These are phyloP conservation scores for Sander lucioperca DNA, from an alignment of 2,113 vertebrate species.

Conservation along the genomic window DNA sequence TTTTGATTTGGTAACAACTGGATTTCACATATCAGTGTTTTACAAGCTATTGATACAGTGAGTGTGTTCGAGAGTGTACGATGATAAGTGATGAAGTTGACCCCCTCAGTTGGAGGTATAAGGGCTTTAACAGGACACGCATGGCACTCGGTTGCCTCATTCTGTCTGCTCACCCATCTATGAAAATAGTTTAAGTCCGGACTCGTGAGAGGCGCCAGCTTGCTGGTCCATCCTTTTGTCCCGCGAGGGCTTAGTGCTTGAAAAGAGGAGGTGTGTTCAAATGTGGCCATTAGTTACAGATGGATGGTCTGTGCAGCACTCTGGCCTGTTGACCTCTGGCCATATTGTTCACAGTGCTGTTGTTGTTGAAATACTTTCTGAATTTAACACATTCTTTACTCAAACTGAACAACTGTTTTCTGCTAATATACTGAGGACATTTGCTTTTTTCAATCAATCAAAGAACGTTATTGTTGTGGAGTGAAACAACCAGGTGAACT, in stretches of 20 bases:
- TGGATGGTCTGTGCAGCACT: slow-evolving; percentile 50
- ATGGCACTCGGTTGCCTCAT: slow-evolving; percentile 76
- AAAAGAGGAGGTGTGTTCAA: slow-evolving; percentile 74
- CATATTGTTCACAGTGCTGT: slow-evolving; percentile 24
- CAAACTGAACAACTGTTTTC: not conserved
- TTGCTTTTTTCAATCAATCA: not conserved
- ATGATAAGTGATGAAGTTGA: slow-evolving; percentile 48
- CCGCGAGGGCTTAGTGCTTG: slow-evolving; percentile 66
- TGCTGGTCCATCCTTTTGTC: slow-evolving; percentile 79
- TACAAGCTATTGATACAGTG: not conserved
- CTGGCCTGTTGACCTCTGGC: slow-evolving; percentile 39
- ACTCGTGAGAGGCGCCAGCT: slow-evolving; percentile 72
- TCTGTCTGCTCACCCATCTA: slow-evolving; percentile 87
- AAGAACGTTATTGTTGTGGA: not conserved
- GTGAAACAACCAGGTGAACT: slow-evolving; percentile 1
- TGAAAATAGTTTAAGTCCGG: slow-evolving; percentile 84
- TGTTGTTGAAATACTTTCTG: slow-evolving; percentile 19
- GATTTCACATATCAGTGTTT: not conserved
- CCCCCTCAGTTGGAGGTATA: slow-evolving; percentile 39
- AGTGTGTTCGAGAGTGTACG: not conserved
- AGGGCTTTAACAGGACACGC: slow-evolving; percentile 42
- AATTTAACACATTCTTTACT: not conserved
- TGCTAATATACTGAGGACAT: not conserved
- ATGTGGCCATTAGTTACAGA: slow-evolving; percentile 76
- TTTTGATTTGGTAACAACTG: not conserved